Conservation (phyloP, 2,113 vertebrate genomes). For the Perca flavescens region DNA sequence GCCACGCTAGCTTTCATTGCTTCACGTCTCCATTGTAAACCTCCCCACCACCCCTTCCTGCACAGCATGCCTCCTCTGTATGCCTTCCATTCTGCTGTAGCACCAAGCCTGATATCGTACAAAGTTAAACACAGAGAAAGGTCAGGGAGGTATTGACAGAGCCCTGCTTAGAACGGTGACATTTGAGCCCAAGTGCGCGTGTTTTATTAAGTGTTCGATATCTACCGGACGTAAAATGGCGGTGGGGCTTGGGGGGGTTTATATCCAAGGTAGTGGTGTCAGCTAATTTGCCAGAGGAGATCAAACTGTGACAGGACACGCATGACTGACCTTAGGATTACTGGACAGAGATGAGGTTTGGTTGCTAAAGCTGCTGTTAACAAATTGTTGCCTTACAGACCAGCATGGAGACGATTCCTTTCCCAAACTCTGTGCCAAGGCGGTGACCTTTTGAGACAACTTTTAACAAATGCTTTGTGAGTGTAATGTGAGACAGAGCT, state of each 20-base stretch:
- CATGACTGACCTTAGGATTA: conserved; percentile 40
- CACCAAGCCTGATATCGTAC: conserved; percentile 57
- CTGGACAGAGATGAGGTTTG: conserved; percentile 8
- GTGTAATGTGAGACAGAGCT: conserved; percentile 23
- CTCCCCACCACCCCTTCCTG: background rate
- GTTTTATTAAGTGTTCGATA: conserved; percentile 79
- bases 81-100: conserved; percentile 55
- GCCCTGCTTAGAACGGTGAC: conserved; percentile 76
- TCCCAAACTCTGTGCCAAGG: conserved; percentile 6
- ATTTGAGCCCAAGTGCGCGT: conserved; percentile 74
- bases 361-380: conserved; percentile 22
- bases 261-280: conserved; percentile 46
- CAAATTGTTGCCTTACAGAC: conserved; percentile 22
- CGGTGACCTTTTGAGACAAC: conserved; percentile 45
- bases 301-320: conserved; percentile 36
- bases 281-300: conserved; percentile 56
- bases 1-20: background rate
- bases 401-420: background rate
- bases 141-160: conserved; percentile 77
- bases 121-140: conserved; percentile 78
- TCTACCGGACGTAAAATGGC: conserved; percentile 45
- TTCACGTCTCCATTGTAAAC: conserved; percentile 4
- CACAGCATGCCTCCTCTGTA: conserved; percentile 57
- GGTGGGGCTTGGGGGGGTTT: conserved; percentile 5
- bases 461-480: conserved; percentile 41